phyloP scores from a whole-genome alignment of 2,113 vertebrate species.

The Hydrochoerus hydrochaeris region DNA sequence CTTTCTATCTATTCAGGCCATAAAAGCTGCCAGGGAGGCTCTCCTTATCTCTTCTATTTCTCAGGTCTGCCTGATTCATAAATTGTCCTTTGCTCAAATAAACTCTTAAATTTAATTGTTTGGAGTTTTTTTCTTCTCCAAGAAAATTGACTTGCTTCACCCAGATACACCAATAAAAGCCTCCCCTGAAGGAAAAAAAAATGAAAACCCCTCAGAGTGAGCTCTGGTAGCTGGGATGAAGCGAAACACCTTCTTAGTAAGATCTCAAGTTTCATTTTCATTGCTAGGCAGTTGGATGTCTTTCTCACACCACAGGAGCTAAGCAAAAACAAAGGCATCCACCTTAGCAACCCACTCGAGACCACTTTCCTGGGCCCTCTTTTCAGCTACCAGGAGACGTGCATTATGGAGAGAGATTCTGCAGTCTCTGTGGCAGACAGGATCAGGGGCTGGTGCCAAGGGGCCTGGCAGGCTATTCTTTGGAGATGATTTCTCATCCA shows the following conservation, averaged over 20 bases:
- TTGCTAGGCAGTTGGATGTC: background rate
- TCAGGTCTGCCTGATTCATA: background rate
- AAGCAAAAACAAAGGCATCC: background rate
- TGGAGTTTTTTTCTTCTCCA: background rate
- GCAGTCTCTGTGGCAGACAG: background rate
- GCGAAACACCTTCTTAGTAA: background rate
- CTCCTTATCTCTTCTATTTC: background rate
- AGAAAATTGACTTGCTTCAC: background rate
- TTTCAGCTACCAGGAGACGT: background rate
- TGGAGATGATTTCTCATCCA: background rate
- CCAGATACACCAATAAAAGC: background rate
- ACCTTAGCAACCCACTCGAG: background rate
- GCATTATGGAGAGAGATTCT: background rate
- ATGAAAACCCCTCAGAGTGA: background rate
- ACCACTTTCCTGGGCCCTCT: background rate
- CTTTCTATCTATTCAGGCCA: background rate
- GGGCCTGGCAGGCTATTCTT: background rate
- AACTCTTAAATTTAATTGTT: background rate
- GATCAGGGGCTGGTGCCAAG: background rate
- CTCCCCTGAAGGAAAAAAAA: background rate
- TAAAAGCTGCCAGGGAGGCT: background rate
- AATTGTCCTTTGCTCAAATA: background rate
- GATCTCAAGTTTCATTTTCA: background rate
- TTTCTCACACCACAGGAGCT: background rate
- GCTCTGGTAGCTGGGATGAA: background rate